A percentile compares a stretch with the other conserved stretches of the same genome.
Conservation (phyloP, 2,797 vertebrate species). For the Falco cherrug region DNA sequence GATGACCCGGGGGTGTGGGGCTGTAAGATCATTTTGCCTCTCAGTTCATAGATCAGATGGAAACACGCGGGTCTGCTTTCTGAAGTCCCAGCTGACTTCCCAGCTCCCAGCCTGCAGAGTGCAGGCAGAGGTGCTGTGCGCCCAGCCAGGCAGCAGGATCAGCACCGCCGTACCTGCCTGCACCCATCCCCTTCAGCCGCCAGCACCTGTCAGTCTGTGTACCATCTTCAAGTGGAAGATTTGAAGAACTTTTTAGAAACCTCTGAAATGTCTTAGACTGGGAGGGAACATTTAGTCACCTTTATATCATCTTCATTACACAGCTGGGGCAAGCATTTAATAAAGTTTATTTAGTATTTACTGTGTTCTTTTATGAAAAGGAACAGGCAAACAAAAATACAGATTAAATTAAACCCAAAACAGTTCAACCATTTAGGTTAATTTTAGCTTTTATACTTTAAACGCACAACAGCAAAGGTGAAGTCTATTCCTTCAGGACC, state of each 20-base stretch:
- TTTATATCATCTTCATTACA: neutral
- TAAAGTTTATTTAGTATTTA: neutral
- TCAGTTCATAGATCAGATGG: no score
- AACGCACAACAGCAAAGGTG: neutral
- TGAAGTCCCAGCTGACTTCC: neutral
- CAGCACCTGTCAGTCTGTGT: neutral
- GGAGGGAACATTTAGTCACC: neutral
- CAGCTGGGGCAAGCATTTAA: neutral
- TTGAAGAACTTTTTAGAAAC: neutral
- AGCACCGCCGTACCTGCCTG: fast-evolving
- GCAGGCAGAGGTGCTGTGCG: neutral
- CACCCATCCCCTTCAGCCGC: neutral
- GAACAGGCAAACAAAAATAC: neutral
- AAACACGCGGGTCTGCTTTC: fast-evolving
- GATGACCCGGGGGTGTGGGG: neutral
- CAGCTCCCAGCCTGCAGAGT: neutral
- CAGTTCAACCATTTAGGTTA: neutral
- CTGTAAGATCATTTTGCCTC: fast-evolving
- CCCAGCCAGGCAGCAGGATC: neutral
- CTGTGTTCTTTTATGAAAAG: neutral
- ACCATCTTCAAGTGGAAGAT: fast-evolving
- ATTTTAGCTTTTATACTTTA: neutral
- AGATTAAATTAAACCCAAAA: neutral
- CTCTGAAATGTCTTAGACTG: fast-evolving
- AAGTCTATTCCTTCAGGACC: neutral